Percentiles rank a stretch among this genome's conserved stretches.
phyloP scores from a whole-genome alignment of 2,888 invertebrate genomes.

The Watsonalla binaria region DNA sequence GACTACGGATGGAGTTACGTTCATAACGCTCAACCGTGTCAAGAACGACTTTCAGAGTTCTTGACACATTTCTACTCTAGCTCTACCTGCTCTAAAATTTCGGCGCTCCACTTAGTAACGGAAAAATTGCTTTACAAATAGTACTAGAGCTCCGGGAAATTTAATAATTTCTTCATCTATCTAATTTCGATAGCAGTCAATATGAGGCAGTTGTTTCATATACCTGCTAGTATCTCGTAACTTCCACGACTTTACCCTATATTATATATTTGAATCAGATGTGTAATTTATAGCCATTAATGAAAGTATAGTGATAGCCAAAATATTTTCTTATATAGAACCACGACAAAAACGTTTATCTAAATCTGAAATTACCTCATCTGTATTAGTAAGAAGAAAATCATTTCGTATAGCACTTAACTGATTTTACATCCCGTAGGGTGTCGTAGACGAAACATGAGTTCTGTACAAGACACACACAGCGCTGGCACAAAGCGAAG shows the following conservation, averaged over 20 bases:
- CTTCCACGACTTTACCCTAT: too few relatives aligned
- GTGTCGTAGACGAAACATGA: conserved; percentile 54
- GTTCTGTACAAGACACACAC: conserved; percentile 59
- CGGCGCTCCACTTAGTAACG: conserved; percentile 2
- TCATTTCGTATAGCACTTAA: conserved; percentile 55
- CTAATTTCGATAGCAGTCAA: too few relatives aligned
- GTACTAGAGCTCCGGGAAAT: background rate
- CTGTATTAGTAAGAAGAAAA: conserved; percentile 30
- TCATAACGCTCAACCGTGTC: conserved; percentile 57
- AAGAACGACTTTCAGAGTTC: conserved; percentile 49
- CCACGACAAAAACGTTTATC: background rate
- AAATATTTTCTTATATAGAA: too few relatives aligned
- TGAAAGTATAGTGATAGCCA: too few relatives aligned
- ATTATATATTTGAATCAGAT: too few relatives aligned
- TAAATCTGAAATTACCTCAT: conserved; percentile 18
- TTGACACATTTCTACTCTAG: conserved; percentile 43
- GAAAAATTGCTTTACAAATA: background rate
- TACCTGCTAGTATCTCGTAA: too few relatives aligned
- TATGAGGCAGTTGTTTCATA: too few relatives aligned
- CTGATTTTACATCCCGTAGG: conserved; percentile 68
- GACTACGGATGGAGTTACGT: conserved; percentile 53
- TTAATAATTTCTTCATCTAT: background rate
- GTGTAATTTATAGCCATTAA: too few relatives aligned
- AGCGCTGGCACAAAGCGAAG: conserved; percentile 65
- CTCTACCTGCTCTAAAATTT: conserved; percentile 27